A percentile compares a stretch with the other conserved stretches of the same genome.
phyloP scores from a whole-genome alignment of 2,888 invertebrate genomes.

The Melangyna quadrimaculata region DNA sequence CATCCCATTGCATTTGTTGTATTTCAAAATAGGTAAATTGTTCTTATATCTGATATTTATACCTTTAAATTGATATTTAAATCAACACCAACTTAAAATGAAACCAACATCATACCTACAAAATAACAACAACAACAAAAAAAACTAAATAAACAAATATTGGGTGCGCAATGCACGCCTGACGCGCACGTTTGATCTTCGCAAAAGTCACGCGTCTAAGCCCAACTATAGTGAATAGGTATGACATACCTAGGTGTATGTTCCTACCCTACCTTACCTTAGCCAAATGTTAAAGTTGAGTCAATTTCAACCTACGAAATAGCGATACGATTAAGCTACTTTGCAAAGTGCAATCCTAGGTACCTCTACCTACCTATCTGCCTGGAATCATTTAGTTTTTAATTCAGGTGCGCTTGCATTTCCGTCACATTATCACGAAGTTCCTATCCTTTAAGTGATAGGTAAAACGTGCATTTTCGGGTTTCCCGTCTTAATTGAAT shows the following conservation, averaged over 20 bases:
- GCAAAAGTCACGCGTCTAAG: conserved; percentile 52
- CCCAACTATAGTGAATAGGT: neutral
- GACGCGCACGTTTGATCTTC: conserved; percentile 27
- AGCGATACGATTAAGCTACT: conserved; percentile 54
- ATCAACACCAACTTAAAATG: conserved; percentile 32
- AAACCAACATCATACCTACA: neutral
- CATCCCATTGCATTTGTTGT: neutral
- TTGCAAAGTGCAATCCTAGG: conserved; percentile 50
- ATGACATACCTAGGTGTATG: no score
- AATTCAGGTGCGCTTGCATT: conserved; percentile 21
- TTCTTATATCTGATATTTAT: neutral
- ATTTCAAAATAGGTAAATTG: neutral
- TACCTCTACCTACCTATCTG: neutral
- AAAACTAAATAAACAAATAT: conserved; percentile 6
- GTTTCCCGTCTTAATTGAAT: conserved; percentile 37
- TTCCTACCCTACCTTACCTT: neutral
- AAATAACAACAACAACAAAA: neutral
- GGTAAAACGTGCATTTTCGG: conserved; percentile 15
- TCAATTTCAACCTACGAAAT: conserved; percentile 45
- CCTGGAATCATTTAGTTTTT: neutral
- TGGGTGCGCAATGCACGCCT: conserved; percentile 37
- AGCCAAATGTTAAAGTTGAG: conserved; percentile 50
- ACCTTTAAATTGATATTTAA: conserved; percentile 46
- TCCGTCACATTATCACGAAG: neutral
- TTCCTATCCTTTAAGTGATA: conserved; percentile 3